Conservation (phyloP, 1,140 invertebrate species). For the Pomacea maculata region DNA sequence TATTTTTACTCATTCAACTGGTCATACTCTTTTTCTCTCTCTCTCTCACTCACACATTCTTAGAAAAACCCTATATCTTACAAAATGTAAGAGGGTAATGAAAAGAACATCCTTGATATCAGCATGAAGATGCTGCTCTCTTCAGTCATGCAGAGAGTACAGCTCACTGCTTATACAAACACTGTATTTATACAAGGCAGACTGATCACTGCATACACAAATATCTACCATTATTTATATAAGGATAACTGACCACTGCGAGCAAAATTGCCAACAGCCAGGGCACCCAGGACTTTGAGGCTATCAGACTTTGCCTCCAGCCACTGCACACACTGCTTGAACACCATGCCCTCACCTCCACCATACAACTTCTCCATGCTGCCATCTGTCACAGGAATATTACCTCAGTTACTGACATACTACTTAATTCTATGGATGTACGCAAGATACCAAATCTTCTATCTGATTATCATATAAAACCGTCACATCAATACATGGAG, state of each 20-base stretch:
- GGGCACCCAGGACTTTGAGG: conserved; percentile 80
- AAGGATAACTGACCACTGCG: conserved; percentile 70
- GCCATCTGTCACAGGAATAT: conserved; percentile 74
- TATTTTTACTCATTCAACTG: neutral
- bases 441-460: too few species aligned
- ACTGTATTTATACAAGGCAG: neutral
- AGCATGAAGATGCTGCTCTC: too few species aligned
- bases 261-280: conserved; percentile 90
- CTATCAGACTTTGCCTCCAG: conserved; percentile 78
- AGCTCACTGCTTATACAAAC: neutral
- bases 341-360: conserved; percentile 77
- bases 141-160: too few species aligned
- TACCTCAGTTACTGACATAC: too few species aligned
- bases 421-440: too few species aligned
- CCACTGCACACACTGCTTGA: conserved; percentile 79
- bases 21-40: neutral
- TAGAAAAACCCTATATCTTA: neutral
- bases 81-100: too few species aligned
- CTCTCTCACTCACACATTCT: neutral
- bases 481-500: too few species aligned
- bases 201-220: neutral
- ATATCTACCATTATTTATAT: neutral
- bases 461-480: too few species aligned
- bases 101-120: too few species aligned
- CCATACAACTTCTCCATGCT: conserved; percentile 84